Evolutionary conservation across 1,140 invertebrate genomes (phyloP), one percentile per base, ranked within the genome.

Genomic region (Drosophila parabipectinata): DNA sequence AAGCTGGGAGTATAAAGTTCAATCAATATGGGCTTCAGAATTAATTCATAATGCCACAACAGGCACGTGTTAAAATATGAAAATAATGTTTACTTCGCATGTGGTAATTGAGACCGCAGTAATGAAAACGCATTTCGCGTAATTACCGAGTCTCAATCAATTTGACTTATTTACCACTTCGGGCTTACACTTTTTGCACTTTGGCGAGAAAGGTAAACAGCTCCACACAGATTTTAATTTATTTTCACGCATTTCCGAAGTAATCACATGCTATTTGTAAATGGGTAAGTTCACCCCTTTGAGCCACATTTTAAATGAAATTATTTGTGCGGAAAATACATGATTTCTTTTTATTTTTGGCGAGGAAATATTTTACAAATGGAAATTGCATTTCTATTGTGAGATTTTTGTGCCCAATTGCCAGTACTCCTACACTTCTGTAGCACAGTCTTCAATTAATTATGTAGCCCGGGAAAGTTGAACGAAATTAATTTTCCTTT

Each of bases 381-480:
- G 30, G 53, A 41, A 72, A 73, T 55, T 66, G 37, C 44, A 60
- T n/a, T 53, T 62, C 10, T 32, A 57, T 77, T 77, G 54, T 57
- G 41, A 14, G n/a, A 60, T 30, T 28, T 39, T 12, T n/a, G 34
- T 32, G 32, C 9, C 9, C 32, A 2, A 21, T 21, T 21, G 2
- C 21, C 21, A 10, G 1, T 6, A 7, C 26, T 6, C 0, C 32
- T 32, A 3, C 32, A 10, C 8, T 7, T 7, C 3, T 45, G 1
- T 1, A 15, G 41, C 57, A 9, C 71, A 44, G 15, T 44, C 62
- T 76, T 50, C 63, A 63, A 58, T 76, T 92, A 66, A 71, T 69
- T 69, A 72, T 90, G 34, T 54, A 50, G 48, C 44, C 50, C 56
- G 24, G 47, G 63, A 67, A 81, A 47, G 67, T 69, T 77, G 62